Evolutionary conservation across 2,113 vertebrate genomes (phyloP).

Genomic region (Cisticola juncidis): DNA sequence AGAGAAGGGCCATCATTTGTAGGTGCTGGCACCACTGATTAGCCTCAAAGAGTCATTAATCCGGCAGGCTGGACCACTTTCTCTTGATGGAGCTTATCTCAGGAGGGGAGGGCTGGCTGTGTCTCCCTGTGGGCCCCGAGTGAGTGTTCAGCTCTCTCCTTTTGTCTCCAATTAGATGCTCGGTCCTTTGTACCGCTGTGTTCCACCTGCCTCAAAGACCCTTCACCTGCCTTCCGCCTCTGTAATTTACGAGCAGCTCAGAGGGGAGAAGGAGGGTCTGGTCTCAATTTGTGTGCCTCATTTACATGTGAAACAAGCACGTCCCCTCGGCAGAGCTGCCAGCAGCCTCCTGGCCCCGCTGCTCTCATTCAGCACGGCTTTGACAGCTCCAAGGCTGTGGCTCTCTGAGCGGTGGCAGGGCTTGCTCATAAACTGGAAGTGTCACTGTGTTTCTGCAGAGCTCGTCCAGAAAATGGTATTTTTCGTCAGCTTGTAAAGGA

Average conservation of each 20-base stretch:
- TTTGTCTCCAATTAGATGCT: background rate
- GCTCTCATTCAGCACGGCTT: background rate
- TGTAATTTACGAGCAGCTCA: background rate
- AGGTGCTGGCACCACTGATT: background rate
- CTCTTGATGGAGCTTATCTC: slow-evolving; percentile 3
- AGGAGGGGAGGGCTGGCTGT: background rate
- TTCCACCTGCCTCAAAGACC: background rate
- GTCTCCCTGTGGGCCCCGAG: background rate
- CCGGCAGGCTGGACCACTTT: background rate
- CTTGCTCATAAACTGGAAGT: background rate
- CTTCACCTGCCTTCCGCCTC: background rate
- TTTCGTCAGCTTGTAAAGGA: slow-evolving; percentile 28
- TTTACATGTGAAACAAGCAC: slow-evolving; percentile 5
- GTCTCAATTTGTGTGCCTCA: background rate
- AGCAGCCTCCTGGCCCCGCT: background rate
- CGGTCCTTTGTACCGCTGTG: rapidly evolving
- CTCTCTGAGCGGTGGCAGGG: background rate
- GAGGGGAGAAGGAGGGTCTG: background rate
- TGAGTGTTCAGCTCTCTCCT: slow-evolving; percentile 6
- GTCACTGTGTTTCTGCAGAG: background rate
- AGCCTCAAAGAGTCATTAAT: background rate
- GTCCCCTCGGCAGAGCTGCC: background rate
- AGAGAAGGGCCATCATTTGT: background rate
- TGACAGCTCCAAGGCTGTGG: background rate
- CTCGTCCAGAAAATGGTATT: background rate